Base-by-base conservation (phyloP, 2,113 vertebrate genomes). In the Noctilio leporinus region DNA sequence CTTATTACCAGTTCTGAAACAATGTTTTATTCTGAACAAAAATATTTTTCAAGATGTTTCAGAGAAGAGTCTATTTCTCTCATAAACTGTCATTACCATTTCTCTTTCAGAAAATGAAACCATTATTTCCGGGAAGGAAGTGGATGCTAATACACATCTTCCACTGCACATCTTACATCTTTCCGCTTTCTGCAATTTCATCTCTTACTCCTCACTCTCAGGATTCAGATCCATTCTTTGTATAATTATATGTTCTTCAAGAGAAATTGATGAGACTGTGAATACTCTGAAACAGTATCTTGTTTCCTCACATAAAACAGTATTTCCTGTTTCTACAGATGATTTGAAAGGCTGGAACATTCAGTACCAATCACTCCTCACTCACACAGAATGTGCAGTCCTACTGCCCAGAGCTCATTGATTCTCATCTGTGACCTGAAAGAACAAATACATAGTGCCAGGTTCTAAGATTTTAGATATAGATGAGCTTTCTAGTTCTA, bases 241-340 rank as follows among this genome's bases (percentile, higher is more conserved):
- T 97, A 96, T 97, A 98, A 98, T 98, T 98, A 95, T 87, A 98
- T 97, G 96, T 97, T 98, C 98, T 98, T 98, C 97, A 97, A 98
- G 98, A 98, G 96, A 96, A 96, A 97, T 95, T 97, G 97, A 98
- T 98, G 97, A 98, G 98, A 98, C 96, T 97, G 96, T 96, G 97
- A 98, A 96, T 98, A 96, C 96, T 96, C 96, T 97, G 96, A 97
- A 97, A 97, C 80, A 91, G 95, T 96, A 89, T 97, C 97, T 95
- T 98, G 94, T 98, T 98, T 97, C 96, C 89, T 97, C 95, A 85
- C 89, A 95, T 84, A 72, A 96, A 95, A 76, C 86, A 97, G 95
- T 97, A 98, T 96, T 98, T 98, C 97, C 96, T 97, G 14, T 95
- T 95, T 98, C 96, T 97, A 97, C 94, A 97, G 97, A 98, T 95